Conservation (phyloP, 2,113 vertebrate species). For the Semicossyphus pulcher region DNA sequence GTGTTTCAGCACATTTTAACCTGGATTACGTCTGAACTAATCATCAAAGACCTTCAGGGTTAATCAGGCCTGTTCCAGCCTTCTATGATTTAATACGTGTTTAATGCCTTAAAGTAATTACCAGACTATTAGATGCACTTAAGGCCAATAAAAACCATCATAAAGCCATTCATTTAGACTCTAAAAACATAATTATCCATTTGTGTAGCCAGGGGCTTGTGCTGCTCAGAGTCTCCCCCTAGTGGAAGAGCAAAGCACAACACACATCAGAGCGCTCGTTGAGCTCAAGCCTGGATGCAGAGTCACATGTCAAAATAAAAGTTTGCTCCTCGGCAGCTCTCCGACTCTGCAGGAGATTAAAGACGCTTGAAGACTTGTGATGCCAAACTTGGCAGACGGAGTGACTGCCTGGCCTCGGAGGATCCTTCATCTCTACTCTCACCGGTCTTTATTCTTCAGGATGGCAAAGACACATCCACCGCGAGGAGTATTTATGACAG, state of each 20-base stretch:
- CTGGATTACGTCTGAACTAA: slow-evolving; percentile 10
- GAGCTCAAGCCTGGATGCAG: background rate
- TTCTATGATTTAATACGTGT: background rate
- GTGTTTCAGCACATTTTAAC: slow-evolving; percentile 14
- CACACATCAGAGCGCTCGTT: background rate
- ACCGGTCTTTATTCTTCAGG: slow-evolving; percentile 25
- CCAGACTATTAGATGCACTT: slow-evolving; percentile 21
- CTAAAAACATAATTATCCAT: slow-evolving; percentile 39
- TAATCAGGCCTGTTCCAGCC: slow-evolving; percentile 7
- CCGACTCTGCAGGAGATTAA: slow-evolving; percentile 31
- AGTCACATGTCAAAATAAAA: background rate
- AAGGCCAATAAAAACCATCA: slow-evolving; percentile 35
- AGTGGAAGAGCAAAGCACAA: slow-evolving; percentile 48
- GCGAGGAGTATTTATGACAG: slow-evolving; percentile 24
- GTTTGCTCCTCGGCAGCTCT: slow-evolving; percentile 1
- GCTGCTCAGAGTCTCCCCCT: slow-evolving; percentile 55
- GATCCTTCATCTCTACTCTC: slow-evolving; percentile 30
- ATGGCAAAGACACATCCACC: slow-evolving; percentile 11
- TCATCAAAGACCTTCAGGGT: slow-evolving; percentile 15
- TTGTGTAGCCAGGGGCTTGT: slow-evolving; percentile 14
- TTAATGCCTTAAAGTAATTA: slow-evolving; percentile 44
- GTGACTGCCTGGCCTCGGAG: slow-evolving; percentile 25
- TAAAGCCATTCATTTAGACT: slow-evolving; percentile 39
- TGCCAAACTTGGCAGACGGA: slow-evolving; percentile 31
- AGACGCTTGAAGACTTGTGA: slow-evolving; percentile 17